A percentile compares a stretch with the other conserved stretches of the same genome.
These are phyloP conservation scores for Xenops minutus DNA, from an alignment of 2,797 vertebrate species.

Conservation along the genomic window DNA sequence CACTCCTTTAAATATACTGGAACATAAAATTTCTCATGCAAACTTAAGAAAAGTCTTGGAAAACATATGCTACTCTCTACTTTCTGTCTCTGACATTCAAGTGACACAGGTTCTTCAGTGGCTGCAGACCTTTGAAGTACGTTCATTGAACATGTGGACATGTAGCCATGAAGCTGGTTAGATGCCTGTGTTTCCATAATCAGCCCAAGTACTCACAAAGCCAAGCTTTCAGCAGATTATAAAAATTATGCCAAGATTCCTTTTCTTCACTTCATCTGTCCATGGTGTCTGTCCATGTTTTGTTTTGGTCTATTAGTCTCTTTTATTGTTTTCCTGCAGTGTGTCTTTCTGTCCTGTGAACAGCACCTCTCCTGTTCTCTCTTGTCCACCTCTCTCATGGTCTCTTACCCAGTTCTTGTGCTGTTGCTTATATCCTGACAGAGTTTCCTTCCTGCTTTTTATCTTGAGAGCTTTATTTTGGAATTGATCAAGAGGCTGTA, in stretches of 20 bases:
- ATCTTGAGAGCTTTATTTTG: not conserved
- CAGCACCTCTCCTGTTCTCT: not conserved
- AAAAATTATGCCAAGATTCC: not conserved
- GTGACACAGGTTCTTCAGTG: not conserved
- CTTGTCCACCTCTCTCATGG: not conserved
- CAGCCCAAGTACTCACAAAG: not conserved
- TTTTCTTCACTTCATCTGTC: not conserved
- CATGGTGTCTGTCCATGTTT: not conserved
- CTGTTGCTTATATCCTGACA: not conserved
- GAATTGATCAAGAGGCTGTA: not conserved
- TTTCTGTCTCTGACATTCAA: not conserved
- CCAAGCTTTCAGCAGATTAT: not conserved
- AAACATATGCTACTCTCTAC: not conserved
- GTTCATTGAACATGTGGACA: not conserved
- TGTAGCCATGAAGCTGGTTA: not conserved
- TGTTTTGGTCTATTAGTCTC: not conserved
- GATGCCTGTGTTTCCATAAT: not conserved
- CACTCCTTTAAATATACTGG: not conserved
- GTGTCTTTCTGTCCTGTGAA: not conserved
- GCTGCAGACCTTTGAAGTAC: not conserved
- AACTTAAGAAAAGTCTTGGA: not conserved
- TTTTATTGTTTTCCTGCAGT: rapidly evolving
- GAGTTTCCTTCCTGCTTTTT: not conserved
- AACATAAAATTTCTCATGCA: not conserved
- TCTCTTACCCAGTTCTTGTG: not conserved